Base-by-base conservation (phyloP, 2,888 invertebrate species). In the Ochlodes sylvanus region DNA sequence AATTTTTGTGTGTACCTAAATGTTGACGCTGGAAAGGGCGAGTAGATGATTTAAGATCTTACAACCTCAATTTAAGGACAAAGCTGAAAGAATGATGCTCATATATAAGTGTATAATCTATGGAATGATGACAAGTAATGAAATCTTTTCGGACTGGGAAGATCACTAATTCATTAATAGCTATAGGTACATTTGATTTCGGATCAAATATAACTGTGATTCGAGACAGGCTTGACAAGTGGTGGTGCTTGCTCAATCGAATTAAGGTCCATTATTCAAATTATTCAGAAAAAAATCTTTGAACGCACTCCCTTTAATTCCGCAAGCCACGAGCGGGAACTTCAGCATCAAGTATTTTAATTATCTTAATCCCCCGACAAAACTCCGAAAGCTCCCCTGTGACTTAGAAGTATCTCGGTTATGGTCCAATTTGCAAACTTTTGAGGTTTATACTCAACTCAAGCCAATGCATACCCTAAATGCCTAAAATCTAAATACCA, bases 321-420 rank as follows among this genome's bases (percentile, higher is more conserved):
- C 50, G 21, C 38, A 64, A 64, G 47, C 64, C 64, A 65, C 47
- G 50, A 41, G 54, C 63, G 38, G 15, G 50, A 65, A 82, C 81
- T 83, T 81, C 73, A 74, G 77, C 78, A 78, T 81, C 78, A 81
- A 86, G 83, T 82, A 84, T 84, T 86, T 85, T 86, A 86, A 86
- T 86, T 85, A 86, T 84, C 79, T 81, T 84, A 84, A 86, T 85
- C 83, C 75, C 72, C 73, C 73, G 72, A 75, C 79, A 73, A 83
- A 84, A 82, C 81, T 82, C 75, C 70, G 70, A 75, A 75, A 76
- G 75, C 76, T 75, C 72, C 72, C 69, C 64, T 67, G 73, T 76
- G 79, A 81, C 82, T 85, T 80, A 77, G 77, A 79, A 77, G 78
- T 78, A 75, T 78, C 47, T 17, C 74, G 69, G 69, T 69, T 70